These are phyloP conservation scores for Temnothorax rugatulus DNA, from an alignment of 2,888 invertebrate genomes.

Conservation along the genomic window DNA sequence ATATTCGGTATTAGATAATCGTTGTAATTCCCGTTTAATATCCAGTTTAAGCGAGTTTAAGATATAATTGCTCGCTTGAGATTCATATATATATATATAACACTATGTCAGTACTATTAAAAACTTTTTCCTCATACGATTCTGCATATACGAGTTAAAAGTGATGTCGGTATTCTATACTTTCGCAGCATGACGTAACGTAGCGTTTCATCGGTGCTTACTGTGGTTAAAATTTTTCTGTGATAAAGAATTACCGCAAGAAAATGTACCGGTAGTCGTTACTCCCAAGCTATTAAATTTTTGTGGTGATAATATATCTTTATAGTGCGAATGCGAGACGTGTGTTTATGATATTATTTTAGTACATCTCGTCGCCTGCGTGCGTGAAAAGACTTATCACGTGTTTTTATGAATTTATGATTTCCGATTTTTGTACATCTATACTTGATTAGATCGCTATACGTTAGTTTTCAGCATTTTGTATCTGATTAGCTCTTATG, in stretches of 20 bases:
- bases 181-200: conserved; percentile 55
- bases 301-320: conserved; percentile 32
- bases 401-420: background rate
- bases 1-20: conserved; percentile 31
- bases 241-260: conserved; percentile 36
- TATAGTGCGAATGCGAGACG: conserved; percentile 8
- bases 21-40: conserved; percentile 3
- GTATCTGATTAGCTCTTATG: background rate
- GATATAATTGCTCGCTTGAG: conserved; percentile 1
- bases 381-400: background rate
- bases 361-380: background rate
- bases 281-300: conserved; percentile 41
- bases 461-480: background rate
- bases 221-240: conserved; percentile 30
- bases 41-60: conserved; percentile 12
- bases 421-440: background rate
- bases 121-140: conserved; percentile 31
- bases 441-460: background rate
- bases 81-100: too few relatives aligned
- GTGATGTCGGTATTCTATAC: conserved; percentile 28
- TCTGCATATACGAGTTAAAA: conserved; percentile 49
- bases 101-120: conserved; percentile 22
- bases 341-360: background rate
- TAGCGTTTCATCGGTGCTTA: conserved; percentile 38
- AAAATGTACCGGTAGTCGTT: conserved; percentile 44